Evolutionary conservation across 2,113 vertebrate species (phyloP), one percentile per base, ranked within the genome.

Genomic region (Phalacrocorax aristotelis): DNA sequence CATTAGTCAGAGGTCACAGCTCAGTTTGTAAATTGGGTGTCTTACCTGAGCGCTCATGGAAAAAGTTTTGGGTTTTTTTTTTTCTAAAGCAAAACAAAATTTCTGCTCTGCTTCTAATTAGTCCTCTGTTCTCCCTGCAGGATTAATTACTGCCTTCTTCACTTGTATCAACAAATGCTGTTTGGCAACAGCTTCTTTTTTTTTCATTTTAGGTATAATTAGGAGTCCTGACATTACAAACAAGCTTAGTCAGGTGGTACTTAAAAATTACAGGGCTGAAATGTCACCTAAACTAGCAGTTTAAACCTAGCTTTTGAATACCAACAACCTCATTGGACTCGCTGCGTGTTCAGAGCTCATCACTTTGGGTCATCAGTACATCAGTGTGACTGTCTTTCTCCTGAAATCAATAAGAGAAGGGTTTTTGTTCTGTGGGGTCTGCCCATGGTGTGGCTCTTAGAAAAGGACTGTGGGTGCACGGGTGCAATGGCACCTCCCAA

Each of bases 81-180:
- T 54, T 48, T 5, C 42, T 60, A 71, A 75, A 87, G 55, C 70
- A 91, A 93, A 95, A 69, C 57, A 93, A 40, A 91, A 91, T 90
- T 89, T 91, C 22, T 90, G 38, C 55, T 95, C 75, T 55, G 48
- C 89, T 93, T 79, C 89, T 94, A 94, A 96, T 96, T 97, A 96
- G 87, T 78, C n/a, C 10, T 91, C 89, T 95, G 66, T 94, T 96
- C 94, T 95, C 93, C 94, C 96, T 88, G 87, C 75, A 96, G 96
- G 82, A 96, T 96, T 97, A 97, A 97, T 97, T 97, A 97, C 71
- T 83, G 70, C 70, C 27, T 26, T 30, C 78, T 95, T 76, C 91
- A 58, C 62, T 94, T 13, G 1, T 70, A 80, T 87, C 81, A 77
- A 95, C 89, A 96, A 88, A 85, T 96, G 84, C 29, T 81, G 83